Percentiles rank a stretch among this genome's conserved stretches.
Conservation (phyloP, 2,113 vertebrate species). For the Chrysemys picta region DNA sequence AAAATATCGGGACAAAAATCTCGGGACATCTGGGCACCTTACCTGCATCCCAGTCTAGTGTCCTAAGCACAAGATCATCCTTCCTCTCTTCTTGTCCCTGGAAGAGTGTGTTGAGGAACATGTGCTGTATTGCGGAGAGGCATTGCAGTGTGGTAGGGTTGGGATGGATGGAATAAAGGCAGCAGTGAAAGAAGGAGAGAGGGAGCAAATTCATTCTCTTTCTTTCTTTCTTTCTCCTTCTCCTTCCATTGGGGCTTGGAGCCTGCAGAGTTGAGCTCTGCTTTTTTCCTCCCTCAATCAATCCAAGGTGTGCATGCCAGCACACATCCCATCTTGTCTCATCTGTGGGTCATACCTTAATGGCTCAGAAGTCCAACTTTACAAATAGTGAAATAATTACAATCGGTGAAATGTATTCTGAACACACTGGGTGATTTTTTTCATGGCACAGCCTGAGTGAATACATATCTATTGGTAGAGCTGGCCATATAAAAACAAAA, state of each 20-base stretch:
- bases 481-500: not conserved
- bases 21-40: too few species aligned
- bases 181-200: not conserved
- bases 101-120: not conserved
- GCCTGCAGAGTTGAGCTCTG: too few species aligned
- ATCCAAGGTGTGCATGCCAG: too few species aligned
- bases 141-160: accelerated
- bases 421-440: not conserved
- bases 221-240: not conserved
- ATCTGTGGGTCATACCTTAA: not conserved
- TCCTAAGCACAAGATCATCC: not conserved
- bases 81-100: not conserved
- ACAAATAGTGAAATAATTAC: not conserved
- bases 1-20: too few species aligned
- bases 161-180: not conserved
- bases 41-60: not conserved
- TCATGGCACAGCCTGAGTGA: not conserved
- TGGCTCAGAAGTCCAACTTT: not conserved
- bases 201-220: not conserved
- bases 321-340: not conserved
- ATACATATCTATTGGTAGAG: not conserved
- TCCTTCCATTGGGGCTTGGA: not conserved
- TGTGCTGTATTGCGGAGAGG: not conserved
- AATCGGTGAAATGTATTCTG: not conserved
- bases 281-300: not conserved